These are phyloP conservation scores for Saccostrea glomerata DNA, from an alignment of 1,140 invertebrate genomes.

Conservation along the genomic window DNA sequence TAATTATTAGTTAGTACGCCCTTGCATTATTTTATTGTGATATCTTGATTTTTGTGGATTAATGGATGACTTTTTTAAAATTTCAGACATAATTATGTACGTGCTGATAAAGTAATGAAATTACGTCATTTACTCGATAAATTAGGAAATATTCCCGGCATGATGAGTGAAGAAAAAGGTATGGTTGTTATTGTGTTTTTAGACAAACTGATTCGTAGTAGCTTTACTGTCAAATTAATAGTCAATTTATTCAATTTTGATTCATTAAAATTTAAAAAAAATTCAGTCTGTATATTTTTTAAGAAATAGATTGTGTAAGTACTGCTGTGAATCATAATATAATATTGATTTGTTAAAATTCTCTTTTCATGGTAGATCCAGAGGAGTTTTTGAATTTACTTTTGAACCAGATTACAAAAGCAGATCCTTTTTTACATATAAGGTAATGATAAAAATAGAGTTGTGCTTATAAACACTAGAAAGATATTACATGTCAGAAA, in stretches of 20 bases:
- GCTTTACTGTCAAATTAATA: no score
- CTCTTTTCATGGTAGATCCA: conserved; percentile 45
- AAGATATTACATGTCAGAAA: no score
- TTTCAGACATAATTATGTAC: conserved; percentile 88
- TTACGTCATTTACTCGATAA: conserved; percentile 91
- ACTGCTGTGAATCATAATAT: no score
- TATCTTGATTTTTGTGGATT: no score
- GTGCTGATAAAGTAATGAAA: conserved; percentile 97
- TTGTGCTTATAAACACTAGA: no score
- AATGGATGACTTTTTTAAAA: neutral
- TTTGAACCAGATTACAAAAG: conserved; percentile 53
- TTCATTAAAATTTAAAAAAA: neutral
- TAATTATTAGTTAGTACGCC: no score
- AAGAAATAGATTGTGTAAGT: no score
- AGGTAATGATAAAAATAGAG: conserved; percentile 28
- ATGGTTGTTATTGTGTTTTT: neutral
- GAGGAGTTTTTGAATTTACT: conserved; percentile 57
- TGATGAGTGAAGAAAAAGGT: conserved; percentile 95
- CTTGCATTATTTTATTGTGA: no score
- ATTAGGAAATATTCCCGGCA: conserved; percentile 91
- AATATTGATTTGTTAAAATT: neutral
- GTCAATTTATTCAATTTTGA: no score
- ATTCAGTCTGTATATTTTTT: neutral
- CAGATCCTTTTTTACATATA: conserved; percentile 54
- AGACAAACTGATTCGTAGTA: no score